Evolutionary conservation across 2,888 invertebrate genomes (phyloP), one percentile per base, ranked within the genome.

Genomic region (Blastobasis adustella): DNA sequence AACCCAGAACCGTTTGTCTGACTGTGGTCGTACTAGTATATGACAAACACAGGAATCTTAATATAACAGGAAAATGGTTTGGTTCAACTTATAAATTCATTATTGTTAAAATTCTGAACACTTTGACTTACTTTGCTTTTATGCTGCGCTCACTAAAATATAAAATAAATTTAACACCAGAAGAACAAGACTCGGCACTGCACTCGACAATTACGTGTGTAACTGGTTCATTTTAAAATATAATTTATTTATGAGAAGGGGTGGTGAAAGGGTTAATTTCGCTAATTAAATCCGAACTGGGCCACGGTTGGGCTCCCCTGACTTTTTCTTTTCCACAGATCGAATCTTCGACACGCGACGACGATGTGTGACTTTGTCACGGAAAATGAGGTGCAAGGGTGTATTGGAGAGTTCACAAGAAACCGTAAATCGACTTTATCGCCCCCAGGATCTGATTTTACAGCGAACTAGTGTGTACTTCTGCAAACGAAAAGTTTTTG

Each of bases 281-380:
- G 49, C 53, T 51, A 53, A 55, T 51, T 51, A 57, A 45, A 39
- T n/a, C 45, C 6, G 49, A 56, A 53, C 44, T 53, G 55, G 55
- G 59, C 49, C 52, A 51, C 52, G 43, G 48, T 46, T 53, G 49
- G 45, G 41, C 45, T 54, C 43, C 50, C 45, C 49, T 52, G 54
- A 52, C 50, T 51, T 51, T 55, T 61, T 57, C 51, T 50, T 62
- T 65, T 66, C 67, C 48, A 45, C 56, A 61, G 66, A 69, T 67
- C 57, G 62, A 62, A 68, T 67, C 66, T 61, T 59, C 54, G 57
- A 63, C 75, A 76, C 75, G 75, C 75, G 66, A 73, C 54, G 57
- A 59, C 61, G 62, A 69, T 58, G 57, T 62, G 52, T 54, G 55
- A 57, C 53, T 61, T 57, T 61, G 68, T 68, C 23, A 23, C 23